Base-by-base conservation (phyloP, 1,140 invertebrate genomes). In the Macrobrachium nipponense region DNA sequence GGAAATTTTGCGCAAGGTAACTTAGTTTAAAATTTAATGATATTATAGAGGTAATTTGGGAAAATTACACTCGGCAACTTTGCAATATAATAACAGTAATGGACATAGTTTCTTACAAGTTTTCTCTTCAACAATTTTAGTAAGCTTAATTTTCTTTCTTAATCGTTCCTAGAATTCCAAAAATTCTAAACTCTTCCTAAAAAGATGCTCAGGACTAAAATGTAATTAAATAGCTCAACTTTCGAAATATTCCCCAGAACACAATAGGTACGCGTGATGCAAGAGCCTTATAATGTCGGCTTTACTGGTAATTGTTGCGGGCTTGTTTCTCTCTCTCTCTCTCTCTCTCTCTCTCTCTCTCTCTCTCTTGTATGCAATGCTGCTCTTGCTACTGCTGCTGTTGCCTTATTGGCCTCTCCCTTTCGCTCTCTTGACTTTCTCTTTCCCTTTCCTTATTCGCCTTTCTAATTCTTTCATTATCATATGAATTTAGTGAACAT, bases 81-180 rank as follows among this genome's bases (percentile, higher is more conserved):
- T 60, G 84, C 78, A 64, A 86, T 86, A 86, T 86, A 86, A 86
- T 86, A 86, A 86, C 84, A 86, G 77, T 86, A 86, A 87, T 87
- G 85, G 84, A 86, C 85, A 87, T 81, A 87, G 78, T 87, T 87
- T 76, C 78, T 79, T 80, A 51, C 85, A 75, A 87, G 78, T 87
- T 87, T 87, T 87, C 85, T 87, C 78, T 76, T 80, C 85, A 81
- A 87, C 85, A 87, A 87, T 87, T 87, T 87, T 80, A 87, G 85
- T 87, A 87, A 87, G 85, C 79, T 87, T 80, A 87, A 80, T 87
- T 80, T 87, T 80, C 78, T 80, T 87, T 87, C 79, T 87, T 87
- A 87, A 87, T 87, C 73, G 85, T 80, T 80, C 70, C 70, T 80
- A 81, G 79, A 87, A 87, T 87, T 87, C 73, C 85, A 80, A 80